These are phyloP conservation scores for Esox niger DNA, from an alignment of 2,113 vertebrate genomes.

Conservation along the genomic window DNA sequence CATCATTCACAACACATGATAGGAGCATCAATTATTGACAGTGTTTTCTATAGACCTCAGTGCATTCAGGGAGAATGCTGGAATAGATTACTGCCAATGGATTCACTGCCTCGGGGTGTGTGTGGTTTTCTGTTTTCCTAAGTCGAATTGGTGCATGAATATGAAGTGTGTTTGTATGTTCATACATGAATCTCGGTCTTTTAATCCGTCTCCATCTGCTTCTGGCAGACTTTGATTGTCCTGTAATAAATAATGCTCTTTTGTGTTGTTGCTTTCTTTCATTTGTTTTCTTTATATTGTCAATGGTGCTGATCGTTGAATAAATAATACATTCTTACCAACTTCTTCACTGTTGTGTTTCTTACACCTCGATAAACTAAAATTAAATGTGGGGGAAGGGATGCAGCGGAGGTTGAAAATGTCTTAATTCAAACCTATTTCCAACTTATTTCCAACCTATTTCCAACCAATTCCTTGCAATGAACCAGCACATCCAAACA, in stretches of 20 bases:
- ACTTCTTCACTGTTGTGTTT: slow-evolving; percentile 58
- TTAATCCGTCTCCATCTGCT: slow-evolving; percentile 24
- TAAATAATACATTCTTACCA: slow-evolving; percentile 59
- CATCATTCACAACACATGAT: too few relatives aligned
- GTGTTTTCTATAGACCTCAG: too few relatives aligned
- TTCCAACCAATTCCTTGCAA: too few relatives aligned
- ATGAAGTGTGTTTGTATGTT: not conserved
- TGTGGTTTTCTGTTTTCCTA: slow-evolving; percentile 5
- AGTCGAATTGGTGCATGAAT: too few relatives aligned
- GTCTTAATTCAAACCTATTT: not conserved
- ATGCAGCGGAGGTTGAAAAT: too few relatives aligned
- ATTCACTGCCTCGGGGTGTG: slow-evolving; percentile 27
- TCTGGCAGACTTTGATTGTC: slow-evolving; percentile 47
- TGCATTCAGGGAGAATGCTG: slow-evolving; percentile 21
- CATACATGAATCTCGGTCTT: slow-evolving; percentile 44
- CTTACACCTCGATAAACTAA: slow-evolving; percentile 17
- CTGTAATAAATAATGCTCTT: slow-evolving; percentile 70
- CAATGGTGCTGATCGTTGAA: slow-evolving; percentile 46
- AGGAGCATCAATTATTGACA: too few relatives aligned
- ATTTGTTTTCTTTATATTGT: slow-evolving; percentile 59
- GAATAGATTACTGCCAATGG: slow-evolving; percentile 37
- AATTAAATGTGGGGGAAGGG: not conserved
- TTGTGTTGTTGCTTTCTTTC: slow-evolving; percentile 58
- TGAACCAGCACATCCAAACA: too few relatives aligned
- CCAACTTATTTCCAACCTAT: not conserved